These are phyloP conservation scores for Eristalis pertinax DNA, from an alignment of 2,888 invertebrate species.

Conservation along the genomic window DNA sequence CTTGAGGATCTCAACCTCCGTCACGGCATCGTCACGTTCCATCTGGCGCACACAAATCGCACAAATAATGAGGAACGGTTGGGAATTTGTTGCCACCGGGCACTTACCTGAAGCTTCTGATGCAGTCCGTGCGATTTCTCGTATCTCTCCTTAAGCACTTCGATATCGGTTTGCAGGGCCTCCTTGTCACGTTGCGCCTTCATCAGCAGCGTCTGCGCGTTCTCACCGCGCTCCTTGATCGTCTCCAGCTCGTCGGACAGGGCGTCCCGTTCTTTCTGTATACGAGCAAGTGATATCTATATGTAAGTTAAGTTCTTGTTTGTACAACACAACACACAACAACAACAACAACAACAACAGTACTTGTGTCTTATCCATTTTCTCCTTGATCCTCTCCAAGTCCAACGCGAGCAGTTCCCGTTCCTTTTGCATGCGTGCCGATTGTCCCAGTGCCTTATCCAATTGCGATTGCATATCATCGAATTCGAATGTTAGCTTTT, in stretches of 20 bases:
- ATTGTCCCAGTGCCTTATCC: conserved; percentile 94
- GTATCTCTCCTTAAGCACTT: conserved; percentile 92
- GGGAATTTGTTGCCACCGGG: neutral
- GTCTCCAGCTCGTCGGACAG: conserved; percentile 91
- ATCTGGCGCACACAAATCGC: conserved; percentile 82
- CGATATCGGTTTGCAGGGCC: conserved; percentile 91
- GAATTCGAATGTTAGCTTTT: conserved; percentile 94
- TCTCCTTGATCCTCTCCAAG: conserved; percentile 92
- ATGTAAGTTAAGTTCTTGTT: conserved; percentile 74
- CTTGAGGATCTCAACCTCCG: conserved; percentile 92
- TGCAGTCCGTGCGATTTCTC: conserved; percentile 92
- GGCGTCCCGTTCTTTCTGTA: conserved; percentile 94
- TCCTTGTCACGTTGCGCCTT: conserved; percentile 93
- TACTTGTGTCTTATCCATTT: conserved; percentile 94
- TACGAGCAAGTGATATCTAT: conserved; percentile 89
- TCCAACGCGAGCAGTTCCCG: conserved; percentile 92
- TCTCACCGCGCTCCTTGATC: conserved; percentile 90
- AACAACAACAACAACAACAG: conserved; percentile 74
- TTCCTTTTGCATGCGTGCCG: conserved; percentile 94
- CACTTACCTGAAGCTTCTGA: conserved; percentile 89
- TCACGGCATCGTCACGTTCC: conserved; percentile 92
- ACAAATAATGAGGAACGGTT: neutral
- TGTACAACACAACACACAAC: conserved; percentile 74
- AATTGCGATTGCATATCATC: conserved; percentile 94
- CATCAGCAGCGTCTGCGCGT: conserved; percentile 90